Base-by-base conservation (phyloP, 2,888 invertebrate species). In the Lepeophtheirus nordmannii region DNA sequence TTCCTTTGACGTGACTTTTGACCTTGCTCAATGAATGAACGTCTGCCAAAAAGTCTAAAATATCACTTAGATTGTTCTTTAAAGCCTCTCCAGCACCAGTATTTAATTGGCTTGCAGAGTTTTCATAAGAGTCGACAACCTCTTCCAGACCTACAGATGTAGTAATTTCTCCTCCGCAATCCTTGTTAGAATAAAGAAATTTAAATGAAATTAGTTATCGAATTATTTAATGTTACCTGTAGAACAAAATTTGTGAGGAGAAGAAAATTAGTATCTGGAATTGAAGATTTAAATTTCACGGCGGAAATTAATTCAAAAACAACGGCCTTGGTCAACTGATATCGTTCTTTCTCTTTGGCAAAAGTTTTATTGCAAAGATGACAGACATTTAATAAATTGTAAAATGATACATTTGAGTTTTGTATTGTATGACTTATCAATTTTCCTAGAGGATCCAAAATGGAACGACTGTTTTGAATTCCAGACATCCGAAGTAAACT, bases 11-110 rank as follows among this genome's bases (percentile, higher is more conserved):
- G 68, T 74, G 75, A 67, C 39, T 92, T 85, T 96, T 97, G 70
- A 98, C 86, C 81, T 94, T 96, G 71, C 89, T 89, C 67, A 98
- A 81, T 0, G 96, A 89, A 74, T 98, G 93, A 70, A 96, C 89
- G 76, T 98, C 98, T 11, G 90, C 86, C 69, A 99, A 80, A 75
- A 98, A 89, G 70, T 97, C 97, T 57, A 97, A 80, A 70, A 92
- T 86, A 76, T 99, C 98, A 23, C 84, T 83, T 67, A 97, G 81
- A 75, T 94, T 89, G 67, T 88, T 86, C 37, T 89, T 81, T 83
- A 97, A 85, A 73, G 93, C 92, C 77, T 99, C 98, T 1, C 90
- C 86, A 0, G 93, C 89, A 71, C 89, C 91, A 1, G 91, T 90
- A 68, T 78, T 79, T 10, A 70, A 69, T 10, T 69, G 65, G 38